Conservation (phyloP, 2,888 invertebrate species). For the Acanthopleura granulata region DNA sequence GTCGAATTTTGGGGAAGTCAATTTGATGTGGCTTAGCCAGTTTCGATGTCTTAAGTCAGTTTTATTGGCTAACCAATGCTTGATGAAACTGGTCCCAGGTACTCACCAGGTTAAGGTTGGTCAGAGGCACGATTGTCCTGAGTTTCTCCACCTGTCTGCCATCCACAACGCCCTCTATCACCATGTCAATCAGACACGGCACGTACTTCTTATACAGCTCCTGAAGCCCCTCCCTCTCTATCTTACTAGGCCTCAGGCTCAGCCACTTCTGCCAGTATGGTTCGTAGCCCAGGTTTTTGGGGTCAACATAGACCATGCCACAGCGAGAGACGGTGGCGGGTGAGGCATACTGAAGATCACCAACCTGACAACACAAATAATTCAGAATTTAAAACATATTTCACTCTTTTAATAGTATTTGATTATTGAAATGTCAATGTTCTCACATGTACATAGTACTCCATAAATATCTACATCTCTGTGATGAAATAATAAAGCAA, state of each 20-base stretch:
- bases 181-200: conserved; percentile 79
- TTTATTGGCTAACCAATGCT: not conserved
- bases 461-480: too few relatives aligned
- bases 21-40: not conserved
- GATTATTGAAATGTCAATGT: too few relatives aligned
- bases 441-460: too few relatives aligned
- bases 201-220: conserved; percentile 83
- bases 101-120: conserved; percentile 85
- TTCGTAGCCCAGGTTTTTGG: conserved; percentile 87
- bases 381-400: too few relatives aligned
- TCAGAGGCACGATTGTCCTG: conserved; percentile 86
- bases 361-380: conserved; percentile 74
- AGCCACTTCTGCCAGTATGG: conserved; percentile 91
- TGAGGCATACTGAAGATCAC: conserved; percentile 89
- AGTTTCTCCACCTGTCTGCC: conserved; percentile 76
- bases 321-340: conserved; percentile 93
- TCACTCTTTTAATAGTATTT: too few relatives aligned
- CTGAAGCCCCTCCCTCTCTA: conserved; percentile 54
- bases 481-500: too few relatives aligned
- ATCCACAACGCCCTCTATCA: conserved; percentile 81
- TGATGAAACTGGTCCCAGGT: too few relatives aligned
- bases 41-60: too few relatives aligned
- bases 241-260: conserved; percentile 59
- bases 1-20: not conserved
- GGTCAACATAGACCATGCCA: conserved; percentile 95